Evolutionary conservation across 2,113 vertebrate genomes (phyloP), one percentile per base, ranked within the genome.

Genomic region (Junco hyemalis): DNA sequence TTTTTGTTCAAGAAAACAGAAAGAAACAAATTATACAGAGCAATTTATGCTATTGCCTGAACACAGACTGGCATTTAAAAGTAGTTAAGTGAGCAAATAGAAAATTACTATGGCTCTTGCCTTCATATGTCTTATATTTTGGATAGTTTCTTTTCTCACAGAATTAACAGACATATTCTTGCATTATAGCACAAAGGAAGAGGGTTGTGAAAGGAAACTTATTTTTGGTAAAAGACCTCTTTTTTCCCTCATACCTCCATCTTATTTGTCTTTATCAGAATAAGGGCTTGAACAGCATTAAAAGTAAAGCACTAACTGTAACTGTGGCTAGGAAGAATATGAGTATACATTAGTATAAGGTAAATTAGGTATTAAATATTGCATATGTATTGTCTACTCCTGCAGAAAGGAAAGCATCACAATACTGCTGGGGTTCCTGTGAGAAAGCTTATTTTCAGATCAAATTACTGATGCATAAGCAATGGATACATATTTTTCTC

Each of bases 1-100:
- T 83, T 92, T 93, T 88, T 88, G 54, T 88, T 74, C 86, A 93
- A 73, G 76, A 77, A 92, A 91, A 86, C 60, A 93, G 47, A 73
- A 86, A 70, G 63, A 80, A 90, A 77, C 17, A 33, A 20, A 51
- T 11, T 42, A 42, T 57, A n/a, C 70, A 76, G 38, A 93, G 29
- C 11, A 51, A 42, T 71, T 60, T 86, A 68, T 61, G 14, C 44
- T 89, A 31, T 61, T 93, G 33, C 20, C 21, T 73, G 61, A 81
- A 61, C 29, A 80, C 38, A 89, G 66, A 68, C 16, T 90, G 90
- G 69, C 73, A 84, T 88, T 90, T 66, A 70, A 76, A 94, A 70
- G 31, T 73, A 81, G 54, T 71, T 90, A 36, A 78, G 36, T 57
- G 57, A 73, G 81, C 63, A 80, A 93, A 51, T 13, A 51, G 36